Conservation (phyloP, 2,797 vertebrate genomes). For the Chloroceryle amazona region DNA sequence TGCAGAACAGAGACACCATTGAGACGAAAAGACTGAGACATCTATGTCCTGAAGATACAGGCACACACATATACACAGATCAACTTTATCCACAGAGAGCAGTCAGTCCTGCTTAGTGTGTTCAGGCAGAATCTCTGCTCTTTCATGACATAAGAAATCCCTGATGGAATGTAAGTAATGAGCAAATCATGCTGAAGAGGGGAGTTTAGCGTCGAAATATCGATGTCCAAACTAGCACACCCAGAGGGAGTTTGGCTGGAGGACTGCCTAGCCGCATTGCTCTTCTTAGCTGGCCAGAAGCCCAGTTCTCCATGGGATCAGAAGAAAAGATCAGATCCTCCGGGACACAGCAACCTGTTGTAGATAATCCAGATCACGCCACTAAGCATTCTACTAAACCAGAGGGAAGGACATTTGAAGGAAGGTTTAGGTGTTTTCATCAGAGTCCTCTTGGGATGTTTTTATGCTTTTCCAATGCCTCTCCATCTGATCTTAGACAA, state of each 20-base stretch:
- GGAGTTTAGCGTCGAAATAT: conserved; percentile 32
- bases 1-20: conserved; percentile 86
- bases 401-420: neutral
- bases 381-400: neutral
- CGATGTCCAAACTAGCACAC: neutral
- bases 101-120: conserved; percentile 38
- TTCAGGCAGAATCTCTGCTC: conserved; percentile 34
- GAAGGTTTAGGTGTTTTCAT: neutral
- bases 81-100: conserved; percentile 45
- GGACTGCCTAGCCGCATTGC: neutral
- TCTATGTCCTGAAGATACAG: conserved; percentile 57
- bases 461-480: neutral
- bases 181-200: conserved; percentile 35
- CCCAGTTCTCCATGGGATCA: neutral
- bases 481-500: neutral
- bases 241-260: neutral
- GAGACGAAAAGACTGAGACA: conserved; percentile 82
- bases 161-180: conserved; percentile 45
- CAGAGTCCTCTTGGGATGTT: neutral
- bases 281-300: conserved; percentile 26
- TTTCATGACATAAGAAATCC: conserved; percentile 37
- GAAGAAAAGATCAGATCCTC: conserved; percentile 9
- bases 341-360: conserved; percentile 3
- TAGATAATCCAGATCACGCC: neutral
- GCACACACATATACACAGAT: conserved; percentile 33